Base-by-base conservation (phyloP, 2,113 vertebrate genomes). In the Uropsilus gracilis region DNA sequence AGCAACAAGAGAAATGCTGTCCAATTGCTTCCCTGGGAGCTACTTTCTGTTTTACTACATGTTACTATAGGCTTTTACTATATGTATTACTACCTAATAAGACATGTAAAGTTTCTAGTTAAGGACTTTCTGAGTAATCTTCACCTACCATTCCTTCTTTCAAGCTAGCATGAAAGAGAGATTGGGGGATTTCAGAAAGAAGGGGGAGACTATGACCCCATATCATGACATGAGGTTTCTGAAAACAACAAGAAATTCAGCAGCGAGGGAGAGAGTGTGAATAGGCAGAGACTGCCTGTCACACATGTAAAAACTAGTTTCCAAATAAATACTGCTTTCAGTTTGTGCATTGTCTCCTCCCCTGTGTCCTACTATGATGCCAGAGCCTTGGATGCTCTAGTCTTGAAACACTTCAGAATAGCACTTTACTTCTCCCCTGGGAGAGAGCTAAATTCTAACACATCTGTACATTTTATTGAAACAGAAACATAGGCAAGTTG, bases 391-490 rank as follows among this genome's bases (percentile, higher is more conserved):
- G 37, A 89, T 82, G 44, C 34, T 53, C 42, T 9, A 86, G 46
- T 68, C 78, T 86, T 76, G 30, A 93, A 89, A 82, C 37, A 96
- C 34, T 95, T 89, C 37, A 91, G 78, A 95, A 59, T 34, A 94
- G 28, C 64, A 53, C 39, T 93, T 91, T 42, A 91, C 6, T 61
- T 66, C 59, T 77, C 93, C 61, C 95, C 11, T 53, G 61, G 68
- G 90, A 96, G 50, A 7, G 14, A 76, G 78, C 59, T 93, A 75
- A 89, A 86, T 81, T 89, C 83, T 66, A 68, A 68, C 84, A 95
- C 96, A 96, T 95, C 93, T 95, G 93, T 86, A 78, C 68, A 53
- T 77, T 93, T 95, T 91, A 93, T 59, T 76, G 83, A 84, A 94
- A 93, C 72, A 5, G 7, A 91, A 91, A 34, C 59, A 90, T 57